phyloP scores from a whole-genome alignment of 2,113 vertebrate genomes.

The Hyperoodon ampullatus region DNA sequence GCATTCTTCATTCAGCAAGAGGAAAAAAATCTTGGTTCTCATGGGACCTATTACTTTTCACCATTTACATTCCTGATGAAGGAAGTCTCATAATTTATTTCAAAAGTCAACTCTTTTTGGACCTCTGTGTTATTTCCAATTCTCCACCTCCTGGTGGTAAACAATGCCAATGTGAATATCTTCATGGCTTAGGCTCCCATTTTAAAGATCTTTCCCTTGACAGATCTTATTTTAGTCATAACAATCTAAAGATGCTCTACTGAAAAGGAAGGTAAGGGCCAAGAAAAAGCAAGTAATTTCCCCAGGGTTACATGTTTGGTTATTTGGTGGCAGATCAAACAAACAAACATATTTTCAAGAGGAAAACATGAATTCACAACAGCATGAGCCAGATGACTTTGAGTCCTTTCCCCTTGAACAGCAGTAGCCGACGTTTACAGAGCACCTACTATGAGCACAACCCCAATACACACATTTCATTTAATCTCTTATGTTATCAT shows the following conservation, averaged over 20 bases:
- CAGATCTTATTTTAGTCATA: not conserved
- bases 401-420: not conserved
- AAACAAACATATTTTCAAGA: not conserved
- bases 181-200: not conserved
- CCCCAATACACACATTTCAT: not conserved
- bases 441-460: not conserved
- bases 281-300: conserved; percentile 8
- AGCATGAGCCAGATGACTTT: not conserved
- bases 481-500: not conserved
- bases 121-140: not conserved
- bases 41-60: not conserved
- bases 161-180: not conserved
- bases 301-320: not conserved
- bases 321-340: not conserved
- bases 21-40: not conserved
- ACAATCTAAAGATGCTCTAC: not conserved
- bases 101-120: not conserved
- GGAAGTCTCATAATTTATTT: not conserved
- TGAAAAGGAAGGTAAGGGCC: not conserved
- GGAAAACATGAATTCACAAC: not conserved
- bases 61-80: not conserved
- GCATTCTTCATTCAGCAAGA: not conserved
- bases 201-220: not conserved
- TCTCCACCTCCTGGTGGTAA: not conserved
- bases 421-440: not conserved